Conservation (phyloP, 2,113 vertebrate genomes). For the Charina bottae region DNA sequence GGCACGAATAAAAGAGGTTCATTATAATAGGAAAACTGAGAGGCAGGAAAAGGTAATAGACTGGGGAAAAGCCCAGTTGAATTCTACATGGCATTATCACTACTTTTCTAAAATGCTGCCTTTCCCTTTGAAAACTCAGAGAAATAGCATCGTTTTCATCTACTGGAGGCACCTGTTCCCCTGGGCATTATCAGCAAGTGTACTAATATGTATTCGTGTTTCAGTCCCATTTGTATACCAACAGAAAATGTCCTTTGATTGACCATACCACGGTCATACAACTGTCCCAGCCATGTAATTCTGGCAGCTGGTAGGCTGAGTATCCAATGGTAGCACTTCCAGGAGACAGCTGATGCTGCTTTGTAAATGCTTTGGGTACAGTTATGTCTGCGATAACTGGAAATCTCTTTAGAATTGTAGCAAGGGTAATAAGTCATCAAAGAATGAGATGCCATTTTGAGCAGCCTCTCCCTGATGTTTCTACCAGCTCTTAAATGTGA, state of each 20-base stretch:
- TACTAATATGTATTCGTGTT: neutral
- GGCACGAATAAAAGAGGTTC: neutral
- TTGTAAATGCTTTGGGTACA: neutral
- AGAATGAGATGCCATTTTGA: neutral
- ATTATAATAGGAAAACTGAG: neutral
- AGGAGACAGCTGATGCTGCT: neutral
- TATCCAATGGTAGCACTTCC: neutral
- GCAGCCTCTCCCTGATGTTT: neutral
- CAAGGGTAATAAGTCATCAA: neutral
- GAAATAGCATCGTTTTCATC: neutral
- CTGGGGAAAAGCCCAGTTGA: neutral
- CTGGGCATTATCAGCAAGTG: neutral
- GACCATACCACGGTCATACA: neutral
- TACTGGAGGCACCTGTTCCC: neutral
- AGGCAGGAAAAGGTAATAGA: neutral
- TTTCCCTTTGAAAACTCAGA: neutral
- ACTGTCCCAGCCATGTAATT: neutral
- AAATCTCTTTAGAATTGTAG: neutral
- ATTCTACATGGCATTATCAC: neutral
- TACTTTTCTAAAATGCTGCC: neutral
- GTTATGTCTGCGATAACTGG: neutral
- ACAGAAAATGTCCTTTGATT: neutral
- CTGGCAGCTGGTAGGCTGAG: neutral
- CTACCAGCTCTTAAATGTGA: neutral
- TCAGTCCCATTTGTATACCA: neutral